phyloP scores from a whole-genome alignment of 2,797 vertebrate species.

The Pipistrellus kuhlii region DNA sequence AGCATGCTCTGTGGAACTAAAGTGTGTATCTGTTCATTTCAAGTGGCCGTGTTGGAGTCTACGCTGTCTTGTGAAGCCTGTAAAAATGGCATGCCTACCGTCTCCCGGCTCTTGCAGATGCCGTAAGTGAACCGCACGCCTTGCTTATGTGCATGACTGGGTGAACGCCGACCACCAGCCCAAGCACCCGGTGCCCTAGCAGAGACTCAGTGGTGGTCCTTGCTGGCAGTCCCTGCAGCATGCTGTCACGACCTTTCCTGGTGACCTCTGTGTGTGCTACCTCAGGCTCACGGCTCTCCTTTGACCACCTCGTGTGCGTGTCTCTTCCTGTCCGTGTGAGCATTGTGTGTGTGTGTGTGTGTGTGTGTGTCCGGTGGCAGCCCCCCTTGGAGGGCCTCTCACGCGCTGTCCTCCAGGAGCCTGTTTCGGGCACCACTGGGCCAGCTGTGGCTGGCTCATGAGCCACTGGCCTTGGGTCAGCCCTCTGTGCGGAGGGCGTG shows the following conservation, averaged over 20 bases:
- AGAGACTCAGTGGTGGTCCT: not conserved
- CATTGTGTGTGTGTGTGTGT: not conserved
- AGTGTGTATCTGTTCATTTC: slow-evolving; percentile 82
- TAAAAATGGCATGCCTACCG: slow-evolving; percentile 95
- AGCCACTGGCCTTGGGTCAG: not conserved
- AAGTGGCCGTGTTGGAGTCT: slow-evolving; percentile 96
- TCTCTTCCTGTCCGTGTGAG: not conserved
- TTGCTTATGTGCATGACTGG: slow-evolving; percentile 46
- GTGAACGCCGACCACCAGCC: not conserved
- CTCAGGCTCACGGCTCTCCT: not conserved
- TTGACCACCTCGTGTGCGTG: not conserved
- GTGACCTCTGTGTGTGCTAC: not conserved
- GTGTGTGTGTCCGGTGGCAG: not conserved
- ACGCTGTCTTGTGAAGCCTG: slow-evolving; percentile 96
- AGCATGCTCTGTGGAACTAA: slow-evolving; percentile 76
- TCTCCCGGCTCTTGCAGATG: slow-evolving; percentile 94
- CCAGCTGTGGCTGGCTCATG: not conserved
- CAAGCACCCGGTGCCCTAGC: not conserved
- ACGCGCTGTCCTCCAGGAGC: not conserved
- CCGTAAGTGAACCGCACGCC: slow-evolving; percentile 90
- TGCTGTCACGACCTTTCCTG: not conserved
- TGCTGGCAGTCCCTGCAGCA: not conserved
- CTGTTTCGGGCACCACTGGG: not conserved
- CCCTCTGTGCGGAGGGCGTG: not conserved
- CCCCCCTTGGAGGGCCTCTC: not conserved